Evolutionary conservation across 2,113 vertebrate species (phyloP), one percentile per base, ranked within the genome.

Genomic region (Puma concolor): DNA sequence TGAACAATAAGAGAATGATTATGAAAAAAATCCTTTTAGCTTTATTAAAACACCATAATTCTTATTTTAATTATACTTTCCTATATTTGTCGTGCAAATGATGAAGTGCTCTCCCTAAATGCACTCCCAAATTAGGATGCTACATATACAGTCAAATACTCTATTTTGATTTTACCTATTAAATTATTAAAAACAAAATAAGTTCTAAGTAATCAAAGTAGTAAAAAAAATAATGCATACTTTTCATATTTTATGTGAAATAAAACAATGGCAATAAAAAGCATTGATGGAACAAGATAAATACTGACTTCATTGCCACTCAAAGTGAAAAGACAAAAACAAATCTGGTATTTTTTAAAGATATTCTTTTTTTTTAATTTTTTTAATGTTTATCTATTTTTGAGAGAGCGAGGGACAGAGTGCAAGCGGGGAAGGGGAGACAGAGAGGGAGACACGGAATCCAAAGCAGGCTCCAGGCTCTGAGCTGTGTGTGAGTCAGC

Each of bases 231-330:
- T 80, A 97, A 16, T 1, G 86, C 82, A 97, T 81, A 76, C 4
- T 96, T 97, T 98, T 81, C 4, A 94, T 96, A 97, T 97, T 97
- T 96, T 92, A 97, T 97, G 80, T 96, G 63, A 97, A 98, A 96
- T 87, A 81, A 97, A 98, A 95, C 93, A 88, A 98, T 94, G 88
- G 77, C 66, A 98, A 88, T 93, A 83, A 82, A 95, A 96, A 95
- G 48, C 76, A 97, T 72, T 96, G 76, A 96, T 84, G 44, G 83
- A 97, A 83, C 77, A 87, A 80, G 29, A 95, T 98, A 98, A 98
- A 98, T 97, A 98, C 60, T 97, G 77, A 82, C 97, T 95, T 92
- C 33, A 88, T 54, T 41, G 74, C 17, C 66, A 72, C 91, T 98
- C 97, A 98, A 76, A 95, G 79, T 98, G 97, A 96, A 98, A 96